These are phyloP conservation scores for Nycticebus coucang DNA, from an alignment of 2,113 vertebrate genomes.

Conservation along the genomic window DNA sequence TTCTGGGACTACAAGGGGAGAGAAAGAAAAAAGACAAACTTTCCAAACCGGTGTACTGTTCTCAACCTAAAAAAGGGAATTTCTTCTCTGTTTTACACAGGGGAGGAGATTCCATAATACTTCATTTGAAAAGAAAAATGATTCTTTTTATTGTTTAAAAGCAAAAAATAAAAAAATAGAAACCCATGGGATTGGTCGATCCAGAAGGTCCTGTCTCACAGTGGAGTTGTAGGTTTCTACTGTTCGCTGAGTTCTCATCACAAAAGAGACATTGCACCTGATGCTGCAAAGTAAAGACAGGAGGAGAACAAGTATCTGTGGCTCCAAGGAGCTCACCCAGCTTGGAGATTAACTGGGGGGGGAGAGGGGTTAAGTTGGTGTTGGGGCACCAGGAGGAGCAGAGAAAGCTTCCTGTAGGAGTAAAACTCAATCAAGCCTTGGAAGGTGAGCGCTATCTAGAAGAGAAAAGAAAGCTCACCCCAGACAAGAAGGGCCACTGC, in stretches of 20 bases:
- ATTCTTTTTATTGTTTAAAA: constrained; percentile 18
- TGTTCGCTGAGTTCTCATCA: neutral
- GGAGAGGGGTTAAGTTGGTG: neutral
- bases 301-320: neutral
- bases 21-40: neutral
- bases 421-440: neutral
- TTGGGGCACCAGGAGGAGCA: neutral
- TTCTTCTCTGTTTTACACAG: neutral
- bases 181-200: neutral
- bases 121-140: constrained; percentile 49
- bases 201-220: neutral
- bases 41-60: neutral
- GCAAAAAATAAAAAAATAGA: constrained; percentile 16
- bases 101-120: neutral
- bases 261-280: neutral
- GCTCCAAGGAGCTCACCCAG: neutral
- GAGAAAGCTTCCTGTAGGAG: neutral
- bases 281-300: neutral
- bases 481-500: neutral
- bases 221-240: neutral
- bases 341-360: neutral
- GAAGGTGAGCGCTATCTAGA: neutral
- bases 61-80: neutral
- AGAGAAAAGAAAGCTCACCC: neutral
- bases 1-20: neutral